Evolutionary conservation across 2,113 vertebrate genomes (phyloP), one percentile per base, ranked within the genome.

Genomic region (Porphyrio hochstetteri): DNA sequence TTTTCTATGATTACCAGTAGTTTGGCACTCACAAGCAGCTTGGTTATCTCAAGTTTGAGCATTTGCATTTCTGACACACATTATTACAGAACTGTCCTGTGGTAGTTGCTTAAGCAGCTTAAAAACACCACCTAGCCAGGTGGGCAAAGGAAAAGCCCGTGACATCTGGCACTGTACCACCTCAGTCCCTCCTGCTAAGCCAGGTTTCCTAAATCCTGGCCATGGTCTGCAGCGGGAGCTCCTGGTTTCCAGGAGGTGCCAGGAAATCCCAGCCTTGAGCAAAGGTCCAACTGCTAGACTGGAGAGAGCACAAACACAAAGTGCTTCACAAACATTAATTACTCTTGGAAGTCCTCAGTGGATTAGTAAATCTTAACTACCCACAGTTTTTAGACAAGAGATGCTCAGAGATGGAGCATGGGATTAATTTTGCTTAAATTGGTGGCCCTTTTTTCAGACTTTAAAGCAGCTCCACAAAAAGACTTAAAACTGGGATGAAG

Each of bases 381-480:
- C 40, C 21, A 9, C 5, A 42, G 29, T 16, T 93, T 84, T 78
- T 56, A 90, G 56, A 68, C 25, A 68, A 82, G 29, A 93, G 23
- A 75, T 27, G 72, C 18, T 95, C 64, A 71, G 82, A 75, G 83
- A 33, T 15, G 74, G 40, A 40, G 23, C 18, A 19, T 9, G 60
- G 38, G 24, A 77, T 7, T 70, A 35, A n/a, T 38, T 92, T 92
- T 82, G 90, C 80, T 75, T 61, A 91, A 89, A 91, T 16, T 27
- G 44, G n/a, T 74, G 48, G n/a, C 18, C n/a, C 53, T 42, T 42
- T 82, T 55, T 52, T 11, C 86, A 42, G 36, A 91, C 57, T 69
- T 40, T 76, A 84, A 91, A 82, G 25, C 48, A 82, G 6, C 53
- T 61, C 27, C 50, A 61, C 18, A 40, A 28, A 91, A 38, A 36